Evolutionary conservation across 92 coral and sea anemone species (phyloP), one percentile per base, ranked within the genome.

Genomic region (Muricea muricata): DNA sequence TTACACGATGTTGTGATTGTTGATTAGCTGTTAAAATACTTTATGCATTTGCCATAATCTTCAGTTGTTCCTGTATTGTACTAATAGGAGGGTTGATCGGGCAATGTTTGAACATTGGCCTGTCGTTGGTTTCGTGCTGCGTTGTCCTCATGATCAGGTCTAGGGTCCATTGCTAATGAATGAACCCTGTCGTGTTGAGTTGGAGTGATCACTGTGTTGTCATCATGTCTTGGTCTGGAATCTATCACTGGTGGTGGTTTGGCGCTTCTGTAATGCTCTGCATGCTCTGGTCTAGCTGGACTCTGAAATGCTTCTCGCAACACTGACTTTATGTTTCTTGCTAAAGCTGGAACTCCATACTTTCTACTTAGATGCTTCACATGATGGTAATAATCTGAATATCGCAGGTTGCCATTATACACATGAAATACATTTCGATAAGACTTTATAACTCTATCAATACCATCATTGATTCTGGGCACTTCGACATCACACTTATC

Each of bases 391-490:
- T 21, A 40, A 33, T 54, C 30, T 10, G 60, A 10, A 11, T 61
- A 7, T 18, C 82, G 68, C 35, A 83, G 34, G 42, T 83, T 83
- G 18, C 82, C 55, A 55, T 83, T 83, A 66, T 83, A 48, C 1
- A 83, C 81, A 31, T 30, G 8, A 29, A 30, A 8, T 4, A 83
- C 87, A 28, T 70, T 70, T 12, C 45, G 70, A 13, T 40, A 25
- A 7, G 17, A 29, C 50, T 50, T 65, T 30, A 65, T 65, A 4
- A 5, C 45, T 30, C 45, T 35, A 65, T 65, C 29, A 65, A 65
- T 65, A 30, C 6, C 45, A 3, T 65, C 45, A n/a, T 65, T 65
- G 40, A 65, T 65, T 65, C 45, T 35, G 5, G 6, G 21, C 63
- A 55, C 25, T 55, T 6, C 25, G 15, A n/a, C 72, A 47, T 83